Conservation (phyloP, 2,888 invertebrate genomes). For the Chelonus formosanus region DNA sequence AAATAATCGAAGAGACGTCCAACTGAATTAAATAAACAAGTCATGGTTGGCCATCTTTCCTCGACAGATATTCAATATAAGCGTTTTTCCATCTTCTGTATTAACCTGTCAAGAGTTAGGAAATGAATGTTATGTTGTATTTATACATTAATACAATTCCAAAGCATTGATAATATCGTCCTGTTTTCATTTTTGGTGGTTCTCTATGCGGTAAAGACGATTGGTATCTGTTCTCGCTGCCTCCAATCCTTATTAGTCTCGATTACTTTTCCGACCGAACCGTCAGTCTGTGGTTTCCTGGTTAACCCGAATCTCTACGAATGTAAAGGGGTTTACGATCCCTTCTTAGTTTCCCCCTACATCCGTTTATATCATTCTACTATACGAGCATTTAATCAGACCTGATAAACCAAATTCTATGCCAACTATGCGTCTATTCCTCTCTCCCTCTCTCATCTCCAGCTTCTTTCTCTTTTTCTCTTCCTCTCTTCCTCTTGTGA, state of each 20-base stretch:
- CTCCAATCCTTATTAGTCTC: constrained; percentile 33
- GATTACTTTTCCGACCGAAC: constrained; percentile 37
- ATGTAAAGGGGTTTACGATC: constrained; percentile 28
- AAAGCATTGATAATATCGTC: not conserved
- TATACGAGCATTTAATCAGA: constrained; percentile 25
- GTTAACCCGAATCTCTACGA: constrained; percentile 36
- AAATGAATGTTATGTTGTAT: not conserved
- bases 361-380: constrained; percentile 6
- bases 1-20: too few species aligned
- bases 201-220: constrained; percentile 13
- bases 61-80: too few species aligned
- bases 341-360: constrained; percentile 12
- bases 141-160: not conserved
- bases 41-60: too few species aligned
- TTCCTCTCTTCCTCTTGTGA: not conserved
- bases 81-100: too few species aligned
- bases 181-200: constrained; percentile 1
- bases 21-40: too few species aligned
- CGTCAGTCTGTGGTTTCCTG: constrained; percentile 38
- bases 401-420: constrained; percentile 24
- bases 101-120: too few species aligned
- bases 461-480: not conserved
- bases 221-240: constrained; percentile 26
- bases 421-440: not conserved
- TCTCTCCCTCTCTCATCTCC: not conserved